These are phyloP conservation scores for Lepidocyrtinus sp. DNA, from an alignment of 2,888 invertebrate species.

Conservation along the genomic window DNA sequence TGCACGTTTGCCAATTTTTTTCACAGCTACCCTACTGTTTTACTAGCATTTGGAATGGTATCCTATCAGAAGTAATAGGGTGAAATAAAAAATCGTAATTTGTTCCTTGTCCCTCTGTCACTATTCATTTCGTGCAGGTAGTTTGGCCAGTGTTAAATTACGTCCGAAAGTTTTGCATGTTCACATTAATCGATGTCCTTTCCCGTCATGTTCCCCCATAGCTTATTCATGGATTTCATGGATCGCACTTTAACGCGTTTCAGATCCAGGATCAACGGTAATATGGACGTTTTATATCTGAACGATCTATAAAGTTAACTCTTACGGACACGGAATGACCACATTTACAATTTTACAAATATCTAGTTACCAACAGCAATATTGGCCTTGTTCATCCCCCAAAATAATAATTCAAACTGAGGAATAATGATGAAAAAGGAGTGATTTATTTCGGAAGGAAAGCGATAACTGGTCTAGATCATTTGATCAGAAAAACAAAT, in stretches of 20 bases:
- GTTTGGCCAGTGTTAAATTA: neutral
- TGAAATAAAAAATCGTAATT: constrained; percentile 1
- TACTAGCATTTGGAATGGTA: neutral
- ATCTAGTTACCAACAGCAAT: too few species aligned
- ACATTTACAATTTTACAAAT: too few species aligned
- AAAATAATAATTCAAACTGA: constrained; percentile 2
- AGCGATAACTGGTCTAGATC: constrained; percentile 10
- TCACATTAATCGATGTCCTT: constrained; percentile 9
- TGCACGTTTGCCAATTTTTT: neutral
- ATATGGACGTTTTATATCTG: too few species aligned
- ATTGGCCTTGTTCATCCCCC: constrained; percentile 11
- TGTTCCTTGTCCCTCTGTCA: neutral
- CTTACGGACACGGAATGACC: too few species aligned
- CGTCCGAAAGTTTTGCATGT: constrained; percentile 15
- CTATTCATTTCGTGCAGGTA: constrained; percentile 16
- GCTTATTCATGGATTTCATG: neutral
- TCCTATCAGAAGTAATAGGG: neutral
- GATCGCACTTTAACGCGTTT: neutral
- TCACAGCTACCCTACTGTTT: neutral
- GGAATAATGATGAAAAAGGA: constrained; percentile 8
- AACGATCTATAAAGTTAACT: too few species aligned
- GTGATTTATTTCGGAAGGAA: constrained; percentile 3
- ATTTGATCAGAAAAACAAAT: constrained; percentile 11
- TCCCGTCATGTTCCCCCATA: constrained; percentile 11
- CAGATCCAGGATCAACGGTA: too few species aligned